A percentile compares a stretch with the other conserved stretches of the same genome.
phyloP scores from a whole-genome alignment of 1,140 invertebrate genomes.

The Cydia splendana region DNA sequence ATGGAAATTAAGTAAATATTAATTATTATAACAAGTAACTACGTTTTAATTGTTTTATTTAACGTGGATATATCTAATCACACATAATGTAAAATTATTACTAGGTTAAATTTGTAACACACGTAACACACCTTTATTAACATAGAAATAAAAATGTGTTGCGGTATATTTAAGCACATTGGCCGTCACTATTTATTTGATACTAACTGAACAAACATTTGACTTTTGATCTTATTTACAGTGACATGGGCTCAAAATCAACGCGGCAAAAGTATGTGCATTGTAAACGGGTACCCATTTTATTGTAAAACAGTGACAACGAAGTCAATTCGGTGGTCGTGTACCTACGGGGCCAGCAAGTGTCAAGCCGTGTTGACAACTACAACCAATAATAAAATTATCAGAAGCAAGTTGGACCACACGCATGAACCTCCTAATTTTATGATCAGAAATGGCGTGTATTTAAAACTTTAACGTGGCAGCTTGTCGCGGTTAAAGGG shows the following conservation, averaged over 20 bases:
- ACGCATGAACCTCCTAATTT: slow-evolving; percentile 21
- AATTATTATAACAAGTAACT: too few species aligned
- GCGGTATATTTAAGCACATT: too few species aligned
- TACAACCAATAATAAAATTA: slow-evolving; percentile 27
- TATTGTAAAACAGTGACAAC: slow-evolving; percentile 35
- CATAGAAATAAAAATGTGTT: too few species aligned
- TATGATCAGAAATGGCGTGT: neutral
- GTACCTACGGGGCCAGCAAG: neutral
- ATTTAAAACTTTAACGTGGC: neutral
- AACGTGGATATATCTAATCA: too few species aligned
- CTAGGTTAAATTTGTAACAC: too few species aligned
- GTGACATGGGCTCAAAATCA: neutral
- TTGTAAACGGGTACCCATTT: slow-evolving; percentile 42
- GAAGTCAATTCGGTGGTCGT: neutral
- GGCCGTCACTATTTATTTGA: too few species aligned
- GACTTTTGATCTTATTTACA: neutral
- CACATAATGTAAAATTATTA: too few species aligned
- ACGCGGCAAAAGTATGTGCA: slow-evolving; percentile 36
- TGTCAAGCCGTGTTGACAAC: slow-evolving; percentile 40
- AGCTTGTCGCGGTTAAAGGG: too few species aligned
- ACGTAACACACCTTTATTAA: too few species aligned
- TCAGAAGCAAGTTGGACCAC: slow-evolving; percentile 9
- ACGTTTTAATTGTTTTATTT: too few species aligned
- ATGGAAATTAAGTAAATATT: too few species aligned
- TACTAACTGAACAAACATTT: too few species aligned